Evolutionary conservation across 2,888 invertebrate genomes (phyloP).

Genomic region (Agrotis exclamationis): DNA sequence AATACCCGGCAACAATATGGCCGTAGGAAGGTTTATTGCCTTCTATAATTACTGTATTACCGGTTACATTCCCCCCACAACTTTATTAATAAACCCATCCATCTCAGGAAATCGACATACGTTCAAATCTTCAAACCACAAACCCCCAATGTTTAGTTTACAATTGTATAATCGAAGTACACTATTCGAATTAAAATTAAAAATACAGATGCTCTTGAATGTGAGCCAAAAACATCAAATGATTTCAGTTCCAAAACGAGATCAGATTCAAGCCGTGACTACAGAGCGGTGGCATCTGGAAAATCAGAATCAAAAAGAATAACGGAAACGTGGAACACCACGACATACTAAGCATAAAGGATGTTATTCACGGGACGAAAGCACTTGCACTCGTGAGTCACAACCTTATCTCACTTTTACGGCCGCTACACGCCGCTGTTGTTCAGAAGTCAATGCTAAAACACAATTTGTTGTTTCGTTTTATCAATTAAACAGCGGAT

Average conservation of each 20-base stretch:
- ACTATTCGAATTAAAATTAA: slow-evolving; percentile 80
- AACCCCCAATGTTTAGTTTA: slow-evolving; percentile 45
- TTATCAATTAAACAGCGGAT: slow-evolving; percentile 84
- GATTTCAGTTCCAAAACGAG: slow-evolving; percentile 81
- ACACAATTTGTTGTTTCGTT: slow-evolving; percentile 77
- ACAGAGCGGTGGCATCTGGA: slow-evolving; percentile 78
- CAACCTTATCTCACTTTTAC: slow-evolving; percentile 84
- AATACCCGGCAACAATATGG: slow-evolving; percentile 73
- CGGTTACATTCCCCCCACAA: slow-evolving; percentile 64
- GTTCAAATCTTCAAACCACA: slow-evolving; percentile 36
- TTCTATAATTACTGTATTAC: slow-evolving; percentile 79
- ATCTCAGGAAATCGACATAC: slow-evolving; percentile 33
- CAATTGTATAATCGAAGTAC: slow-evolving; percentile 75
- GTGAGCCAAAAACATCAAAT: slow-evolving; percentile 83
- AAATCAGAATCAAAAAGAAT: slow-evolving; percentile 81
- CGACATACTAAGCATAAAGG: slow-evolving; percentile 78
- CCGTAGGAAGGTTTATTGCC: slow-evolving; percentile 71
- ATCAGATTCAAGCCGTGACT: slow-evolving; percentile 73
- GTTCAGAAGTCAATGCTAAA: slow-evolving; percentile 71
- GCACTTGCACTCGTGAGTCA: slow-evolving; percentile 80
- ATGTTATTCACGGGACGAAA: slow-evolving; percentile 83
- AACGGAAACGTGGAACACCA: slow-evolving; percentile 77
- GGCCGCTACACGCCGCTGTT: slow-evolving; percentile 74
- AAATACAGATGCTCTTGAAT: slow-evolving; percentile 81
- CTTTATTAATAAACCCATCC: slow-evolving; percentile 27